A percentile compares a stretch with the other conserved stretches of the same genome.
These are phyloP conservation scores for Arizona elegans DNA, from an alignment of 2,113 vertebrate species.

Conservation along the genomic window DNA sequence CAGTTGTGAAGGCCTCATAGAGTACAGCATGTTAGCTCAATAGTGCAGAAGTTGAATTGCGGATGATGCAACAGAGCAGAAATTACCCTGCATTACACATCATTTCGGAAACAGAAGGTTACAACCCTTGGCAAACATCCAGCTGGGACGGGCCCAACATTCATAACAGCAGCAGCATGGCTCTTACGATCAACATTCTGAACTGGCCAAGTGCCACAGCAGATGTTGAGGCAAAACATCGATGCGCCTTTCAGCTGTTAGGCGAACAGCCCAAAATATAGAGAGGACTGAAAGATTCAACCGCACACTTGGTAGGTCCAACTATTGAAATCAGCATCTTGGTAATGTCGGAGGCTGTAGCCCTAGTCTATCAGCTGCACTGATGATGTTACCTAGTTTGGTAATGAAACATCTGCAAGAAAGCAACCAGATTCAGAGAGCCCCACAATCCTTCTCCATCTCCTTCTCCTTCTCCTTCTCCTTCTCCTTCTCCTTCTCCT, in stretches of 20 bases:
- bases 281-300: not conserved
- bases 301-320: not conserved
- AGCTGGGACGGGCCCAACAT: not conserved
- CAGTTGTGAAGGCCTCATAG: not conserved
- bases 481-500: no score
- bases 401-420: not conserved
- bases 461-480: no score
- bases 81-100: not conserved
- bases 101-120: not conserved
- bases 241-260: not conserved
- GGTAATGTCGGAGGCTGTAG: not conserved
- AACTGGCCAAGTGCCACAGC: not conserved
- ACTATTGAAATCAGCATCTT: not conserved
- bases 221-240: not conserved
- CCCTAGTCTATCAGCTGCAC: not conserved
- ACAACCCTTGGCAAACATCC: not conserved
- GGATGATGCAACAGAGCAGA: not conserved
- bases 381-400: not conserved
- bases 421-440: not conserved
- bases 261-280: not conserved
- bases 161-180: not conserved
- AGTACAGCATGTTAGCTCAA: not conserved
- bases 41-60: not conserved
- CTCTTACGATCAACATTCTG: not conserved
- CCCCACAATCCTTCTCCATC: not conserved